Evolutionary conservation across 2,888 invertebrate genomes (phyloP), one percentile per base, ranked within the genome.

Genomic region (Nezara viridula): DNA sequence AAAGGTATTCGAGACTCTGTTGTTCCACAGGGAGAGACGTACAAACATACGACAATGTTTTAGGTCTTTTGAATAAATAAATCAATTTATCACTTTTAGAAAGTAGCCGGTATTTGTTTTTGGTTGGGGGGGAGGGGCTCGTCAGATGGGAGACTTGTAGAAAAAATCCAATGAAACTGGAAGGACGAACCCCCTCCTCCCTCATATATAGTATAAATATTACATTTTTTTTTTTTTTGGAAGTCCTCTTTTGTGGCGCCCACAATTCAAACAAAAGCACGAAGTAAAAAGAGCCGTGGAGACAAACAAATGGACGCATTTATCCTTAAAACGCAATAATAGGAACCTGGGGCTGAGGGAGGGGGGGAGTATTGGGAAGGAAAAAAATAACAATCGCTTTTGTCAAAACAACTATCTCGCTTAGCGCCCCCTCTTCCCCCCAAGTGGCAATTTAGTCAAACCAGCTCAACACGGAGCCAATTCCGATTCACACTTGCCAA

Each of bases 11-110:
- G 86, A 73, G 66, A 49, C 88, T 73, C 37, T 88, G 88, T 88
- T 88, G 88, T 88, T 88, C 88, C 85, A 88, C 37, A 21, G 89
- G 24, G 77, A 50, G 88, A 81, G n/a, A 81, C 44, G 81, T 40
- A 47, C 66, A 88, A 88, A 89, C 88, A 81, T 24, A 89, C 88
- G 88, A 88, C 88, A 89, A 88, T 89, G 88, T 89, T 89, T 89
- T 88, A 86, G 60, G 73, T 86, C 89, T 89, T 89, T 89, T 89
- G 86, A 89, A 88, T 89, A 89, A 89, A 89, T 89, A 89, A 89
- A 89, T 89, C 89, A 89, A 89, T 89, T 89, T 89, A 89, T 89
- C 89, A 88, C 88, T 89, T 89, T 88, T 88, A 89, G 88, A 86
- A 86, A 86, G 89, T 86, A 86, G 86, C 60, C 60, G 66, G 73